phyloP scores from a whole-genome alignment of 1,140 invertebrate genomes.

The Contarinia nasturtii region DNA sequence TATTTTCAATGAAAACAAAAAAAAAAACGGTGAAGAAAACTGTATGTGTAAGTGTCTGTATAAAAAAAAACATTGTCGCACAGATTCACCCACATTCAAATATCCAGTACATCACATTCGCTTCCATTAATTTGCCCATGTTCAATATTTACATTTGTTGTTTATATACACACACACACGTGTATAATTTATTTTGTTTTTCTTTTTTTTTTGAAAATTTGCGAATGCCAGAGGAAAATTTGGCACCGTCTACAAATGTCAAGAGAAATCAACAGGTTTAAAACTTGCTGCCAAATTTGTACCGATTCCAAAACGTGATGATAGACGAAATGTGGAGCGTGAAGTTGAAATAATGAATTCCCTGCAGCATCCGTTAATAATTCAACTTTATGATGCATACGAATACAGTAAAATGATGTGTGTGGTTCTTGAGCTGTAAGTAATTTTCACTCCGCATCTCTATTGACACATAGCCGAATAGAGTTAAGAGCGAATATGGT shows the following conservation, averaged over 20 bases:
- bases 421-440: slow-evolving; percentile 91
- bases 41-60: too few species aligned
- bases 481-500: too few species aligned
- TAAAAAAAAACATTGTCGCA: too few species aligned
- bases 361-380: slow-evolving; percentile 80
- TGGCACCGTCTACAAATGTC: slow-evolving; percentile 85
- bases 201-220: too few species aligned
- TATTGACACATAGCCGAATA: too few species aligned
- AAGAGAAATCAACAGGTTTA: slow-evolving; percentile 59
- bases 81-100: too few species aligned
- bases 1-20: too few species aligned
- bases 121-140: too few species aligned
- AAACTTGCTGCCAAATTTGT: slow-evolving; percentile 88
- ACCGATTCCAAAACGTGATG: slow-evolving; percentile 62
- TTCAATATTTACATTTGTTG: too few species aligned
- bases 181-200: background rate
- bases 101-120: too few species aligned
- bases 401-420: slow-evolving; percentile 84
- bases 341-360: slow-evolving; percentile 93
- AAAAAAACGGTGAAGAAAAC: too few species aligned
- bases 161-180: too few species aligned
- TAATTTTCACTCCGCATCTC: slow-evolving; percentile 16
- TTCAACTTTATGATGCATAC: slow-evolving; percentile 92
- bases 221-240: slow-evolving; percentile 85
- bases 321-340: slow-evolving; percentile 74